These are phyloP conservation scores for Nephrotoma flavescens DNA, from an alignment of 2,888 invertebrate genomes.

Conservation along the genomic window DNA sequence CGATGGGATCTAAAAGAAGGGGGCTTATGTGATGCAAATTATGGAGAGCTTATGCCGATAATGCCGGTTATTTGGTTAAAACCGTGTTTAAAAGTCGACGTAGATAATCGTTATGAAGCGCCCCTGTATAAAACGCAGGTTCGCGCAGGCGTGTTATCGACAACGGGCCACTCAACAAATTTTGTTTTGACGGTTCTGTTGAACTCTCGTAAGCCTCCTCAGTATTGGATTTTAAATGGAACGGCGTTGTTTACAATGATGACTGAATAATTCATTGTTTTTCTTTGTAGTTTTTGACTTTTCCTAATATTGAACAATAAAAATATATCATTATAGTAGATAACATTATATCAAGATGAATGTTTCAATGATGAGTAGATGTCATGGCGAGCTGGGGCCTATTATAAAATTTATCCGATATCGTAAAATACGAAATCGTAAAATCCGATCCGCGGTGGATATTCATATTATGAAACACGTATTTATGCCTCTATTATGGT, in stretches of 20 bases:
- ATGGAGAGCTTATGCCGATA: conserved; percentile 37
- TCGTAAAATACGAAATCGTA: too few relatives aligned
- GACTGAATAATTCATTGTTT: not conserved
- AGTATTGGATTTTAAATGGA: conserved; percentile 80
- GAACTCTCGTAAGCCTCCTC: conserved; percentile 44
- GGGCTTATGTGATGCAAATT: conserved; percentile 61
- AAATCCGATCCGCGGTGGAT: too few relatives aligned
- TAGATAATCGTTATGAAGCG: conserved; percentile 27
- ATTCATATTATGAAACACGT: too few relatives aligned
- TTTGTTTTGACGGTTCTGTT: conserved; percentile 69
- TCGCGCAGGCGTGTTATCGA: conserved; percentile 72
- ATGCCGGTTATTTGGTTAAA: conserved; percentile 25
- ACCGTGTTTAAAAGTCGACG: conserved; percentile 22
- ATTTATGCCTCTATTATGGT: too few relatives aligned
- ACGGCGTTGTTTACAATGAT: conserved; percentile 60
- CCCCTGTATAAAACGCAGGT: conserved; percentile 83
- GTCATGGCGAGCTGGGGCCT: too few relatives aligned
- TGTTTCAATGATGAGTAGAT: too few relatives aligned
- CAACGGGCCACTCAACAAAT: conserved; percentile 88
- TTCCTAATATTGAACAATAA: not conserved
- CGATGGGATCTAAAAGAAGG: conserved; percentile 57
- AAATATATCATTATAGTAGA: not conserved
- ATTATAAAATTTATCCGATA: too few relatives aligned
- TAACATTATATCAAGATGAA: too few relatives aligned
- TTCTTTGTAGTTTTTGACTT: not conserved